Evolutionary conservation across 2,113 vertebrate species (phyloP).

Genomic region (Bubalus kerabau): DNA sequence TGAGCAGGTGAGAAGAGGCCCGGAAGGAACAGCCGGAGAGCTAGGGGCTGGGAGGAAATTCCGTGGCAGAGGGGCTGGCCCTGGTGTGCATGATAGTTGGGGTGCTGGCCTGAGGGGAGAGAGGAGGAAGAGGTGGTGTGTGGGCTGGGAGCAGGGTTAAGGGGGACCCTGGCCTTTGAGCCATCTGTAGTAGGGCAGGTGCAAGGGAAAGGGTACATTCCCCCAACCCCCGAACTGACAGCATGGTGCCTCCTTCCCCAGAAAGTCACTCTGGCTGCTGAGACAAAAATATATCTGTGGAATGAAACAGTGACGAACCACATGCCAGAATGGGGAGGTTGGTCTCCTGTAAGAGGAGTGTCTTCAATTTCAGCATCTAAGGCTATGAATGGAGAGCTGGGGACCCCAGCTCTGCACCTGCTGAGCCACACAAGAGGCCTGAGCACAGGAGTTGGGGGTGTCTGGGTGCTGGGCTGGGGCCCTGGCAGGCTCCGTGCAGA

Average conservation of each 20-base stretch:
- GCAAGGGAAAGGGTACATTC: not conserved
- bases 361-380: not conserved
- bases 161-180: not conserved
- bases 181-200: not conserved
- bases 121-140: not conserved
- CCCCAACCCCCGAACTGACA: not conserved
- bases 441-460: not conserved
- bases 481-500: not conserved
- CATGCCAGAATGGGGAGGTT: not conserved
- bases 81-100: not conserved
- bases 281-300: conserved; percentile 35
- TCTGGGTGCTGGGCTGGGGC: not conserved
- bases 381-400: not conserved
- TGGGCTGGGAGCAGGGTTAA: not conserved
- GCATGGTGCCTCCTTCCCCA: not conserved
- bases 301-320: not conserved
- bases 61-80: not conserved
- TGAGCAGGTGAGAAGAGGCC: not conserved
- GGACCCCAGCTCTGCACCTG: not conserved
- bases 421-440: not conserved
- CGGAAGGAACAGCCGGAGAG: not conserved
- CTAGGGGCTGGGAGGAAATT: not conserved
- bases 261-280: not conserved
- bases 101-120: not conserved
- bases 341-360: not conserved